A percentile compares a stretch with the other conserved stretches of the same genome.
phyloP scores from a whole-genome alignment of 2,113 vertebrate genomes.

The Xiphorhynchus elegans region DNA sequence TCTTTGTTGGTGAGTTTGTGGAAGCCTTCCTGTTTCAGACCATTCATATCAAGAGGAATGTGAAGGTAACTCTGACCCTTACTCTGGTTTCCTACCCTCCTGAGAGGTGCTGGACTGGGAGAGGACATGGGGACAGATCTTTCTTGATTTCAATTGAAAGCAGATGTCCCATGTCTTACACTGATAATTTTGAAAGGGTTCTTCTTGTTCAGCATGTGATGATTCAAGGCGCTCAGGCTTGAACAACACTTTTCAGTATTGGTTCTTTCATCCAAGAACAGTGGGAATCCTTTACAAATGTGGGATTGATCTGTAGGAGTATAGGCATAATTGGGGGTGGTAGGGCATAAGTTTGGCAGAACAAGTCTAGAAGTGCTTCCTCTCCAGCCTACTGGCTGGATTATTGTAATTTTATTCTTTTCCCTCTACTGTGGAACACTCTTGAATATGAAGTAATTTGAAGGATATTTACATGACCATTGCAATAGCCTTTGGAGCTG shows the following conservation, averaged over 20 bases:
- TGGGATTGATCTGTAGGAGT: not conserved
- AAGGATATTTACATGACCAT: not conserved
- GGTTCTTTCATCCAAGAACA: not conserved
- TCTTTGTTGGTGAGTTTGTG: not conserved
- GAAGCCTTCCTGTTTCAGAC: not conserved
- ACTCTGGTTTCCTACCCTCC: not conserved
- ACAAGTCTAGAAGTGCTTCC: not conserved
- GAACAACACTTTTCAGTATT: not conserved
- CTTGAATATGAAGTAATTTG: not conserved
- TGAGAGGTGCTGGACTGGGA: not conserved
- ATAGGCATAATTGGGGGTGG: not conserved
- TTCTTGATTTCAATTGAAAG: not conserved
- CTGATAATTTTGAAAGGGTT: not conserved
- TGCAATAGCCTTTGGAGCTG: not conserved
- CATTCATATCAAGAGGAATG: not conserved
- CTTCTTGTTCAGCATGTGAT: not conserved
- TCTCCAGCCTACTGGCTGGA: not conserved
- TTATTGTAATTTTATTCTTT: not conserved
- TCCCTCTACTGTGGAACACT: not conserved
- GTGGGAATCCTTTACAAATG: not conserved
- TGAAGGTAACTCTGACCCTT: not conserved
- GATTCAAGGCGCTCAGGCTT: not conserved
- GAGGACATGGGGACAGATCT: rapidly evolving
- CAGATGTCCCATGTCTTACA: not conserved
- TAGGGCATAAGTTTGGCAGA: not conserved